phyloP scores from a whole-genome alignment of 2,113 vertebrate species.

The Willisornis vidua region DNA sequence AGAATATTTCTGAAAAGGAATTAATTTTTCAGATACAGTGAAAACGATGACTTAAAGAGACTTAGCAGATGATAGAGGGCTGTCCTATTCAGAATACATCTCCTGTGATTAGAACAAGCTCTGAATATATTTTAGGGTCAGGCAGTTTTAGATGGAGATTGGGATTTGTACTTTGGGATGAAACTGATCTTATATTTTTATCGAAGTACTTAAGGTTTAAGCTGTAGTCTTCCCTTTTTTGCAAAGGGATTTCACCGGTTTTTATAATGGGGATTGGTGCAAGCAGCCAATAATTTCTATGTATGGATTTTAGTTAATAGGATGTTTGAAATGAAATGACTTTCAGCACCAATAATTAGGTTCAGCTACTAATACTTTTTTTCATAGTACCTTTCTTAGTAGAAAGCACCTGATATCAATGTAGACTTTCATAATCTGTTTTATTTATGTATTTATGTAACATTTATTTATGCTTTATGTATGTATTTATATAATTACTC shows the following conservation, averaged over 20 bases:
- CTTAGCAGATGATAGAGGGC: slow-evolving; percentile 70
- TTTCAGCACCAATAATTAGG: slow-evolving; percentile 53
- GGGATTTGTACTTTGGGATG: slow-evolving; percentile 71
- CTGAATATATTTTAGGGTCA: slow-evolving; percentile 70
- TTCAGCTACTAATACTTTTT: slow-evolving; percentile 11
- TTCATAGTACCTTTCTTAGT: slow-evolving; percentile 6
- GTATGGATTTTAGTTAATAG: slow-evolving; percentile 72
- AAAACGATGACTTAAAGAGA: slow-evolving; percentile 76
- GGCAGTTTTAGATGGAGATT: slow-evolving; percentile 71
- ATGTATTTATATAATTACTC: neutral
- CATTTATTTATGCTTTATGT: neutral
- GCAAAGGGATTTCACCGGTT: slow-evolving; percentile 64
- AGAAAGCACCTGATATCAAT: neutral
- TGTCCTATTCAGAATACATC: slow-evolving; percentile 67
- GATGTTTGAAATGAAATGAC: slow-evolving; percentile 64
- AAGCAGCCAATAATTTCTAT: slow-evolving; percentile 58
- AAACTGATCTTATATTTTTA: slow-evolving; percentile 78
- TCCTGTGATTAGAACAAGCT: slow-evolving; percentile 76
- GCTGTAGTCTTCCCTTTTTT: slow-evolving; percentile 57
- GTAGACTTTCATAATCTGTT: neutral
- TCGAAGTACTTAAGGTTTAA: slow-evolving; percentile 74
- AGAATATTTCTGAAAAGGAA: slow-evolving; percentile 84
- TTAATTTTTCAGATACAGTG: slow-evolving; percentile 81
- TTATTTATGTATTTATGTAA: neutral
- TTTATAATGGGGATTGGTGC: slow-evolving; percentile 57